A percentile compares a stretch with the other conserved stretches of the same genome.
These are phyloP conservation scores for Palythoa grandis DNA, from an alignment of 92 coral and sea anemone genomes.

Conservation along the genomic window DNA sequence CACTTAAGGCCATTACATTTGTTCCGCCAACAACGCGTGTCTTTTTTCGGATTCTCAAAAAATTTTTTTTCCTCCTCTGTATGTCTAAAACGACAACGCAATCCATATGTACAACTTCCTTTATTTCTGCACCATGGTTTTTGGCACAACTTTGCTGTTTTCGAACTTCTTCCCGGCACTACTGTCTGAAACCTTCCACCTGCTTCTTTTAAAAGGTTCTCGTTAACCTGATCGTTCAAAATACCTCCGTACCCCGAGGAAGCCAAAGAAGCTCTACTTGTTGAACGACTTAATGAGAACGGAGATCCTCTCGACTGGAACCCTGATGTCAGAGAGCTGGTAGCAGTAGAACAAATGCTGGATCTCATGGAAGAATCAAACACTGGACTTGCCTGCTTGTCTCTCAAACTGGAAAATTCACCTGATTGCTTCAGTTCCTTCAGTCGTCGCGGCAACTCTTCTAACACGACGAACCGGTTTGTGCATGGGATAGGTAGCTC, in stretches of 20 bases:
- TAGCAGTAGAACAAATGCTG: no score
- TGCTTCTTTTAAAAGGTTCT: no score
- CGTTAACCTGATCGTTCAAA: no score
- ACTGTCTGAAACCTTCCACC: conserved; percentile 1
- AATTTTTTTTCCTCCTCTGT: conserved; percentile 13
- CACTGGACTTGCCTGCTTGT: no score
- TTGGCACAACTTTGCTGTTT: neutral
- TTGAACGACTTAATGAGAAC: neutral
- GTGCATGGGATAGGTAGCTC: neutral
- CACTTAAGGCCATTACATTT: neutral
- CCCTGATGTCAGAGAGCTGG: neutral
- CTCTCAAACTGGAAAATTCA: neutral
- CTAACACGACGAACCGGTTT: neutral
- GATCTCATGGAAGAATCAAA: no score
- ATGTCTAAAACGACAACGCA: neutral
- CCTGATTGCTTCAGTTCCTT: neutral
- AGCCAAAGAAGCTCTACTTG: conserved; percentile 21
- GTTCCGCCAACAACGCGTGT: neutral
- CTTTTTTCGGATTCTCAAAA: conserved; percentile 9
- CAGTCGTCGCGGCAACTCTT: neutral
- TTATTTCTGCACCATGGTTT: neutral
- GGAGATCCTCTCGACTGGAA: neutral
- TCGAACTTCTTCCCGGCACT: neutral
- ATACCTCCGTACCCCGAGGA: conserved; percentile 22
- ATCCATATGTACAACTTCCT: neutral